phyloP scores from a whole-genome alignment of 37 sponge, comb jelly and placozoan species.

The Theonella swinhoei region DNA sequence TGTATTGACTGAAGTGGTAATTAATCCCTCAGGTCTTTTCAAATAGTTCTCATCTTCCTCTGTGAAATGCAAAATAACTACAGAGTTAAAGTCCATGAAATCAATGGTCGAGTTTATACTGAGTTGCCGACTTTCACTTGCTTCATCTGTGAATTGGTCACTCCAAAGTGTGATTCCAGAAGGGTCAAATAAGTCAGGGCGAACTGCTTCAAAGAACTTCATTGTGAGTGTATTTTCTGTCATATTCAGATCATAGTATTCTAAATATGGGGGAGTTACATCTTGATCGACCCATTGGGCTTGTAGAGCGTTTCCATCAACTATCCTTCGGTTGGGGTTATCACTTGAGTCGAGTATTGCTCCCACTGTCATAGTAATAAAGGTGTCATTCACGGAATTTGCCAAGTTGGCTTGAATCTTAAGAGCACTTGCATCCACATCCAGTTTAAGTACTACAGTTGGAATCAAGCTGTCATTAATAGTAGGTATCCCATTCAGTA shows the following conservation, averaged over 20 bases:
- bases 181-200: constrained; percentile 47
- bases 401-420: constrained; percentile 64
- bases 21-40: constrained; percentile 39
- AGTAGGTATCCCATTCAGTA: constrained; percentile 13
- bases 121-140: constrained; percentile 10
- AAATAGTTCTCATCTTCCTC: constrained; percentile 59
- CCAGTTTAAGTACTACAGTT: constrained; percentile 31
- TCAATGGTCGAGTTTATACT: constrained; percentile 25
- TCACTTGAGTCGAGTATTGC: constrained; percentile 71
- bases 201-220: constrained; percentile 83
- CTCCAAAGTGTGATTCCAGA: constrained; percentile 56
- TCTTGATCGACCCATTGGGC: constrained; percentile 40
- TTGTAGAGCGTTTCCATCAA: constrained; percentile 37
- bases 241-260: constrained; percentile 79
- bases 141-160: not conserved
- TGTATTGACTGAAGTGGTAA: constrained; percentile 64
- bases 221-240: constrained; percentile 74
- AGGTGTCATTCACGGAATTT: constrained; percentile 49
- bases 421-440: constrained; percentile 69
- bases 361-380: constrained; percentile 37
- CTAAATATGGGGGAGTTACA: constrained; percentile 47
- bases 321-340: constrained; percentile 43
- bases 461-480: constrained; percentile 43
- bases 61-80: constrained; percentile 46
- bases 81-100: constrained; percentile 29